Conservation (phyloP, 2,888 invertebrate genomes). For the Hesperia comma region DNA sequence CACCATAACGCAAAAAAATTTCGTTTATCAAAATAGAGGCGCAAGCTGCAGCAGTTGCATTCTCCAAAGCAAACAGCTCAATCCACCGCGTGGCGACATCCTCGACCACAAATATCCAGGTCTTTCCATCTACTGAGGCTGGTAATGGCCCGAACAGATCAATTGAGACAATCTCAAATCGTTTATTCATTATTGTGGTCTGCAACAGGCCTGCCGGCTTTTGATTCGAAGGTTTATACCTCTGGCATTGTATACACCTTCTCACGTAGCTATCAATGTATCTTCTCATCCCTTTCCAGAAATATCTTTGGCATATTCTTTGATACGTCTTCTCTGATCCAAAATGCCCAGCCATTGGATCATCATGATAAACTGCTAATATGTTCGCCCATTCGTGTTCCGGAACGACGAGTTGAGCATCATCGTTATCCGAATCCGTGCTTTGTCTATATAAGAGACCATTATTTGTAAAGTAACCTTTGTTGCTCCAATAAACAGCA, state of each 20-base stretch:
- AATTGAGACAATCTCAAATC: slow-evolving; percentile 43
- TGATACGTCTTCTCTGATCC: background rate
- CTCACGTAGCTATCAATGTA: slow-evolving; percentile 33
- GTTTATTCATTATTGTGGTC: slow-evolving; percentile 36
- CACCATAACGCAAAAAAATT: slow-evolving; percentile 40
- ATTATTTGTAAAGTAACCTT: too few relatives aligned
- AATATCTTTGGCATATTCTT: slow-evolving; percentile 1
- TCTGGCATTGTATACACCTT: slow-evolving; percentile 35
- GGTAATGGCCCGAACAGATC: slow-evolving; percentile 45
- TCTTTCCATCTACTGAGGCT: slow-evolving; percentile 29
- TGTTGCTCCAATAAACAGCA: background rate
- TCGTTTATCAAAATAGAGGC: slow-evolving; percentile 37
- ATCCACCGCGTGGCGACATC: slow-evolving; percentile 41
- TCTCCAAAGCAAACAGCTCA: slow-evolving; percentile 38
- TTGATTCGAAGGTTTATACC: slow-evolving; percentile 41
- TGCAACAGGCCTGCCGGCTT: slow-evolving; percentile 42
- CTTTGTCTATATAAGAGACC: too few relatives aligned
- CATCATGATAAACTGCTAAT: background rate
- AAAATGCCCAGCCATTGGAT: background rate
- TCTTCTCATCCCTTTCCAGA: slow-evolving; percentile 28
- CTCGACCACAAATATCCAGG: slow-evolving; percentile 42
- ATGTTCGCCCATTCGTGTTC: too few relatives aligned
- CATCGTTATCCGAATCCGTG: too few relatives aligned
- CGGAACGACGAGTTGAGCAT: too few relatives aligned
- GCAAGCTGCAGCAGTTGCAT: slow-evolving; percentile 40